Evolutionary conservation across 2,797 vertebrate genomes (phyloP).

Genomic region (Leptatherina wallacei): DNA sequence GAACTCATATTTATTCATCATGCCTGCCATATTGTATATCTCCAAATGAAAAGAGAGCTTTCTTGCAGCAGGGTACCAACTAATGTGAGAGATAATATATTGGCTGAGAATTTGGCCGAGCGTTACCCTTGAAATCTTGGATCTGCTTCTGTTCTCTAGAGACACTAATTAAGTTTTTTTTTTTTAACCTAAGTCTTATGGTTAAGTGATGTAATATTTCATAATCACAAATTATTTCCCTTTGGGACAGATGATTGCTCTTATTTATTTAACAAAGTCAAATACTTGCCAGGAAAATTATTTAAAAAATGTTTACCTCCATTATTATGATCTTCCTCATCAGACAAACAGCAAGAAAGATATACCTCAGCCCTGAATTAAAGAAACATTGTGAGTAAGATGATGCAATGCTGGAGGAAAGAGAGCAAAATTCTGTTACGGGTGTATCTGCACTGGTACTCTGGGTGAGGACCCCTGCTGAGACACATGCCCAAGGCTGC

Average conservation of each 20-base stretch:
- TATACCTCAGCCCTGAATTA: conserved; percentile 8
- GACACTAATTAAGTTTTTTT: conserved; percentile 67
- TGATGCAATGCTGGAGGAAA: conserved; percentile 35
- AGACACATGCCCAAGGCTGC: conserved; percentile 34
- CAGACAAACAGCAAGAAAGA: conserved; percentile 11
- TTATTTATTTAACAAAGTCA: conserved; percentile 58
- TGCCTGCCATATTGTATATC: conserved; percentile 68
- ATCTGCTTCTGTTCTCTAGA: conserved; percentile 67
- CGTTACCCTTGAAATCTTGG: conserved; percentile 74
- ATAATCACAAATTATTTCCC: conserved; percentile 70
- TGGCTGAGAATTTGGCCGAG: conserved; percentile 72
- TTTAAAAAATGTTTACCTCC: conserved; percentile 55
- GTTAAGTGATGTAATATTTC: conserved; percentile 73
- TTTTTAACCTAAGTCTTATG: conserved; percentile 30
- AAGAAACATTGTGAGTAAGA: conserved; percentile 27
- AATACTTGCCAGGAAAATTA: conserved; percentile 40
- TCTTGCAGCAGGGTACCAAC: conserved; percentile 54
- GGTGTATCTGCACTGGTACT: conserved; percentile 35
- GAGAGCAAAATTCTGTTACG: conserved; percentile 41
- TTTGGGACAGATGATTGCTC: conserved; percentile 63
- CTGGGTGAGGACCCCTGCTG: conserved; percentile 32
- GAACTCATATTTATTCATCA: conserved; percentile 68
- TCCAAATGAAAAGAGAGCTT: conserved; percentile 67
- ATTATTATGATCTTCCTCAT: conserved; percentile 39
- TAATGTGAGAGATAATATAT: conserved; percentile 76